These are phyloP conservation scores for Chloebia gouldiae DNA, from an alignment of 2,113 vertebrate genomes.

Conservation along the genomic window DNA sequence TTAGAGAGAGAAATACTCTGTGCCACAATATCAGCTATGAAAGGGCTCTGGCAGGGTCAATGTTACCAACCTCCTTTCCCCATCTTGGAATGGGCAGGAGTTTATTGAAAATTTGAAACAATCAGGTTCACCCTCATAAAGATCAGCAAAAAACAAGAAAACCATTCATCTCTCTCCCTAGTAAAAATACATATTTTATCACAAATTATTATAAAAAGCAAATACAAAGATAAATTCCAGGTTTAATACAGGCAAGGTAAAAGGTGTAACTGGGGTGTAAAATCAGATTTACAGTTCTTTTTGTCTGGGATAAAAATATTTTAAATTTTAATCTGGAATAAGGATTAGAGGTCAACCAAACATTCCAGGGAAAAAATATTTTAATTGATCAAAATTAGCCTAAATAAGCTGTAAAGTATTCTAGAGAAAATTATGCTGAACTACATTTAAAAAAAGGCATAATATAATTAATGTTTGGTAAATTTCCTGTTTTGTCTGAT, in stretches of 20 bases:
- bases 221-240: neutral
- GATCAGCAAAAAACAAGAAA: neutral
- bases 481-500: neutral
- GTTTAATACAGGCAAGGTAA: neutral
- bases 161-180: neutral
- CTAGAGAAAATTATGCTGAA: neutral
- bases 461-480: neutral
- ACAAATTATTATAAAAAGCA: neutral
- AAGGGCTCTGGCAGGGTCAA: neutral
- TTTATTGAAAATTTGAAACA: neutral
- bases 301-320: neutral
- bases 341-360: neutral
- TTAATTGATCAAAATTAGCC: neutral
- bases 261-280: neutral
- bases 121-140: neutral
- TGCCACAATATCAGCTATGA: neutral
- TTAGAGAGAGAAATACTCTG: neutral
- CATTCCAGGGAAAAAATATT: neutral
- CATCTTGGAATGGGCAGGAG: rapidly evolving
- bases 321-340: neutral
- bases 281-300: neutral
- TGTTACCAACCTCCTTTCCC: neutral
- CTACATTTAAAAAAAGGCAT: neutral
- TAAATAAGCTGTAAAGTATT: neutral
- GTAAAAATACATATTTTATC: neutral